Conservation (phyloP, 64 coral and sea anemone genomes). For the Montipora foliosa region DNA sequence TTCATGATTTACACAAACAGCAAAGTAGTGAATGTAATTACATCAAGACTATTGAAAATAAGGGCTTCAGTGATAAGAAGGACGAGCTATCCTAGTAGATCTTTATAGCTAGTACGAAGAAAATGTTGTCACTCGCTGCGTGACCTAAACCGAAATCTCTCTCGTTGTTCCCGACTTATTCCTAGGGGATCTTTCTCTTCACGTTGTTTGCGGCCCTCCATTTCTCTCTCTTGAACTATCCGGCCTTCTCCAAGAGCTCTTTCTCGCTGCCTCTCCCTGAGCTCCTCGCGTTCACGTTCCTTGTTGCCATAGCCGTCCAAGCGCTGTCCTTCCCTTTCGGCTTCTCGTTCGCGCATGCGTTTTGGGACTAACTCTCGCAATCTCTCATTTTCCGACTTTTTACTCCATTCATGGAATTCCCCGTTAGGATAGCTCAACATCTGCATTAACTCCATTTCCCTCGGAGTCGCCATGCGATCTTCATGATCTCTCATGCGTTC, state of each 20-base stretch:
- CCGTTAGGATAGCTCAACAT: not conserved
- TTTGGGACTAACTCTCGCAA: not conserved
- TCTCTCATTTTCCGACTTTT: not conserved
- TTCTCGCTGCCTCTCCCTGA: slow-evolving; percentile 35
- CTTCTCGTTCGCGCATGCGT: slow-evolving; percentile 40
- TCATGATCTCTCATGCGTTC: not conserved
- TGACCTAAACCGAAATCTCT: slow-evolving; percentile 29
- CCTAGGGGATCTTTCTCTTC: not conserved
- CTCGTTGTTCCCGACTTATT: slow-evolving; percentile 11
- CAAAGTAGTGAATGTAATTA: not conserved
- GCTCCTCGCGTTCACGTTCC: slow-evolving; percentile 36
- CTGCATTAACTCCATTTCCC: not conserved
- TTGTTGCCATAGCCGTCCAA: slow-evolving; percentile 14
- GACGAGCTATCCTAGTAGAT: not conserved
- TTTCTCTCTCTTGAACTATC: slow-evolving; percentile 14
- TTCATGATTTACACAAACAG: not conserved
- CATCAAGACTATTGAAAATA: not conserved
- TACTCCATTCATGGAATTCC: not conserved
- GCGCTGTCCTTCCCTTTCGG: slow-evolving; percentile 18
- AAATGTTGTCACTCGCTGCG: not conserved
- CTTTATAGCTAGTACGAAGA: not conserved
- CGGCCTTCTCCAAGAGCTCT: not conserved
- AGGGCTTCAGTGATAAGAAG: not conserved
- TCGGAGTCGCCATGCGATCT: not conserved
- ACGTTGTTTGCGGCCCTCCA: slow-evolving; percentile 40